Evolutionary conservation across 2,888 invertebrate genomes (phyloP).

Genomic region (Campopleginae sp.): DNA sequence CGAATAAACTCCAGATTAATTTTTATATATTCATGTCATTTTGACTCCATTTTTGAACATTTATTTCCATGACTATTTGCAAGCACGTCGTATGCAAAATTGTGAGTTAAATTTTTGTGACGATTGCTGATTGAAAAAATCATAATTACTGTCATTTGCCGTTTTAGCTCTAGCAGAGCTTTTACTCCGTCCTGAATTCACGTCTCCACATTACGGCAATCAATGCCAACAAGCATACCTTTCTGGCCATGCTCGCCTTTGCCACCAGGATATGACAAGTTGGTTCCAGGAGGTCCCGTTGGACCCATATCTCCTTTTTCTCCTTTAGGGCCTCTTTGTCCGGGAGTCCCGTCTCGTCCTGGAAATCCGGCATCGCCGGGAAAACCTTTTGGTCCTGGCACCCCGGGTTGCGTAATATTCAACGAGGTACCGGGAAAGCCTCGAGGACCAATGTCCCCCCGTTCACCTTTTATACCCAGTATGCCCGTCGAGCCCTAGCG

Average conservation of each 20-base stretch:
- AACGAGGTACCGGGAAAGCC: slow-evolving; percentile 78
- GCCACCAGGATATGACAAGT: background rate
- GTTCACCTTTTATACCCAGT: slow-evolving; percentile 77
- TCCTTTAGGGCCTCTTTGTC: slow-evolving; percentile 80
- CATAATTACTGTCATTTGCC: no score
- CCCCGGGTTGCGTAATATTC: slow-evolving; percentile 75
- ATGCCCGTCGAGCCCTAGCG: slow-evolving; percentile 78
- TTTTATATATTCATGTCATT: no score
- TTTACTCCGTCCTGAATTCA: no score
- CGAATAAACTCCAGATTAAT: no score
- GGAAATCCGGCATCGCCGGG: slow-evolving; percentile 60
- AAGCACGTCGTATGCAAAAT: no score
- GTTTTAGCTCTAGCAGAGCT: no score
- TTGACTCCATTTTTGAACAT: no score
- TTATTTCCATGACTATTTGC: no score
- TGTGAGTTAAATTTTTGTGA: no score
- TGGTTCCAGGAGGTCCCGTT: slow-evolving; percentile 62
- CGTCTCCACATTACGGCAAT: background rate
- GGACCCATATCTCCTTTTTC: slow-evolving; percentile 77
- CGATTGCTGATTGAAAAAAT: no score
- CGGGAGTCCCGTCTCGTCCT: slow-evolving; percentile 73
- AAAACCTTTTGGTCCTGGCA: slow-evolving; percentile 46
- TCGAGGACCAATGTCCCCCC: slow-evolving; percentile 53
- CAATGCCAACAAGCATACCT: slow-evolving; percentile 42
- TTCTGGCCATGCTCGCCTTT: slow-evolving; percentile 73